Base-by-base conservation (phyloP, 2,888 invertebrate genomes). In the Rotaria socialis region DNA sequence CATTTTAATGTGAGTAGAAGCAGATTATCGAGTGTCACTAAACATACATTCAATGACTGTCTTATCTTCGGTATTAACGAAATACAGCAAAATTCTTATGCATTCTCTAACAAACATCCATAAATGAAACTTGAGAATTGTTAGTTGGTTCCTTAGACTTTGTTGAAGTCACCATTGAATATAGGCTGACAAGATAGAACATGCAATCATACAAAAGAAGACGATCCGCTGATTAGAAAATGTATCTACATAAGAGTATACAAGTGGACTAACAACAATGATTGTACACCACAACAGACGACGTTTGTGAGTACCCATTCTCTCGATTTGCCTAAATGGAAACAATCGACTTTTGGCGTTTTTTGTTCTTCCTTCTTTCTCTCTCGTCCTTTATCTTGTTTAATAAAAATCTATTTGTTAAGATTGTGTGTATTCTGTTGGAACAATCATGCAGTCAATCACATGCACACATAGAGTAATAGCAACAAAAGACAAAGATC, bases 391-490 rank as follows among this genome's bases (percentile, higher is more conserved):
- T 27, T 67, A 14, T 67, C 67, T n/a, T 35, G 27, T 67, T 67
- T 67, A 67, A 67, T 67, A 19, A 35, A 35, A 67, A 67, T 67
- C 35, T 67, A 67, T 67, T 35, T 41, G 35, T 35, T 67, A 35
- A 67, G 67, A 67, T 67, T 35, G 35, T 67, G 67, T 67, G 67
- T 35, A 67, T 67, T 67, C 67, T 67, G 67, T 27, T 67, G 35
- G 67, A 67, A 67, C 67, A 67, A 67, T 67, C 67, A 35, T 67
- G 16, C 67, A 67, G 67, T 67, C 67, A 67, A 67, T 67, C 67
- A 67, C 67, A 67, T 67, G 19, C 14, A 67, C 11, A 14, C 67
- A 67, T 67, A 27, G 35, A 67, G 67, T 35, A 67, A 67, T 19
- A 67, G 35, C 67, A 67, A 67, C 35, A 67, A 67, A 67, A 67